phyloP scores from a whole-genome alignment of 1,140 invertebrate species.

The Brachionus koreanus region DNA sequence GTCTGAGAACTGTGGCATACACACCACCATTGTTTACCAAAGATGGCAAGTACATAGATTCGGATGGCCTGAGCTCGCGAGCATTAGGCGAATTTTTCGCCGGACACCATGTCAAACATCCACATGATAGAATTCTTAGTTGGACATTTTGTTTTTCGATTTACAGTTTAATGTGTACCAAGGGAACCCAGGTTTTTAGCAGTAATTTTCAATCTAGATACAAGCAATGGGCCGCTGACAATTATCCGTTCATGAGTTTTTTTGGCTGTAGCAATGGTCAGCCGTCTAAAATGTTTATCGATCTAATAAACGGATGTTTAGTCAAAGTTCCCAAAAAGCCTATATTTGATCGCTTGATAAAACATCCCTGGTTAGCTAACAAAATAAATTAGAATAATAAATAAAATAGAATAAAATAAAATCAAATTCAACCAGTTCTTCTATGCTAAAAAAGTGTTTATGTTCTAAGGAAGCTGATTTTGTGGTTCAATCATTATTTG shows the following conservation, averaged over 20 bases:
- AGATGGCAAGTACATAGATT: not conserved
- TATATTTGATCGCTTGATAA: constrained; percentile 25
- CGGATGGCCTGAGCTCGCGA: not conserved
- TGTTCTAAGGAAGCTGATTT: not conserved
- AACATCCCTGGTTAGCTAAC: constrained; percentile 39
- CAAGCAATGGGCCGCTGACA: constrained; percentile 8
- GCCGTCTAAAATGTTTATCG: constrained; percentile 5
- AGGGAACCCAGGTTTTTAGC: not conserved
- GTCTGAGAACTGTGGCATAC: constrained; percentile 23
- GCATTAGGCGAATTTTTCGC: not conserved
- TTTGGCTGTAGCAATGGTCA: constrained; percentile 17
- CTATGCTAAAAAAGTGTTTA: not conserved
- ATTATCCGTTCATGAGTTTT: constrained; percentile 20
- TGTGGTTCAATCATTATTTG: not conserved
- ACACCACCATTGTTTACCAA: constrained; percentile 19
- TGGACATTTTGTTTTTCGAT: constrained; percentile 44
- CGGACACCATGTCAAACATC: not conserved
- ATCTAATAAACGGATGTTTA: constrained; percentile 18
- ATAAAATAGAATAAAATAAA: not conserved
- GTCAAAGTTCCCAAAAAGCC: constrained; percentile 35
- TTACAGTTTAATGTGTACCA: constrained; percentile 7
- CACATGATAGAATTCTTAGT: constrained; percentile 32
- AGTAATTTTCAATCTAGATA: not conserved
- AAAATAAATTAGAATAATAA: not conserved
- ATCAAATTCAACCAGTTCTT: constrained; percentile 1